Evolutionary conservation across 2,888 invertebrate species (phyloP), one percentile per base, ranked within the genome.

Genomic region (Sinelater perroti): DNA sequence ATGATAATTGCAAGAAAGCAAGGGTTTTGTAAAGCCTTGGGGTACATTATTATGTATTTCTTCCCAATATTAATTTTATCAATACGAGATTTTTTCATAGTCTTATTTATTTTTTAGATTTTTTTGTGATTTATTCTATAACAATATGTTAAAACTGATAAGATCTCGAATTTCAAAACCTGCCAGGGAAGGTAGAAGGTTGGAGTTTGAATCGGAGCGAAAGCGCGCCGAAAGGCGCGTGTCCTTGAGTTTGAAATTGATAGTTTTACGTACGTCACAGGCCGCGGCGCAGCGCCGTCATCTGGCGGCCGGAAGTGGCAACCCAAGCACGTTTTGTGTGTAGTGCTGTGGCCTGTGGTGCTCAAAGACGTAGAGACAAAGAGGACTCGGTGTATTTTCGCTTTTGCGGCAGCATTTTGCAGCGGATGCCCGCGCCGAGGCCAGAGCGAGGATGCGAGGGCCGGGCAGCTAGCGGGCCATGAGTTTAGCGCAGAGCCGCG

Each of bases 311-410:
- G 10, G 40, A 36, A 44, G 50, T 8, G 13, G 31, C n/a, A 45
- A 13, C 33, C 45, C 14, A 24, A 47, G 50, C 54, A 59, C 57
- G 52, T 57, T 52, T 45, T 49, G 18, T 45, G 18, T 18, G 33
- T 28, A 49, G 51, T 51, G 38, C 42, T 51, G 54, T 52, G 42
- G 51, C 52, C 38, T 52, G 55, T 53, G 53, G 56, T 56, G 56
- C 52, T 57, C 38, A 36, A 16, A 40, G 42, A 60, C 60, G 51
- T 52, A 42, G 35, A 36, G 57, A 61, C 61, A 61, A 61, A 61
- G 61, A 54, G 36, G 33, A 53, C 28, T 36, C 21, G 30, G 38
- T 49, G 50, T 49, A 50, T 18, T 49, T 54, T 53, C 45, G 45
- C 49, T 61, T 61, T 61, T 57, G 49, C 49, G 28, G 47, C 44